Evolutionary conservation across 2,888 invertebrate genomes (phyloP), one percentile per base, ranked within the genome.

Genomic region (Lymantria monacha): DNA sequence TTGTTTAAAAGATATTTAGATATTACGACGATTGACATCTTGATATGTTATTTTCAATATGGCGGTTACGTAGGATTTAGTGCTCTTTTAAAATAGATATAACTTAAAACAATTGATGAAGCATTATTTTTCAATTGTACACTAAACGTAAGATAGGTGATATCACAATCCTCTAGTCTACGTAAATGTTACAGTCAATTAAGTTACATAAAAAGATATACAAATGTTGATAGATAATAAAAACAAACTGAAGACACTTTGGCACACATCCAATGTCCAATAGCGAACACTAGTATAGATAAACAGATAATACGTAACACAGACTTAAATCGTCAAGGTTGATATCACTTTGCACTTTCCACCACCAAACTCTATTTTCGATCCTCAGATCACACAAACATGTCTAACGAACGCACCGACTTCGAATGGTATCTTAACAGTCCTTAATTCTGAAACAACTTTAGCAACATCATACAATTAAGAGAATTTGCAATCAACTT

Each of bases 401-500:
- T 49, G 45, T 76, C 66, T 69, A 59, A 60, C 72, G 65, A 62
- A 59, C 63, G 69, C 59, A 53, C 72, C 66, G 69, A 68, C 73
- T 66, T 61, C 59, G 66, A 79, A 72, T 78, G 81, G 67, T 75
- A 69, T 60, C 63, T 59, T 59, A 69, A 70, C 54, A 14, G 41
- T 41, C 13, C 13, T 8, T 14, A 41, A 41, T 14, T 41, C 22
- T 38, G 10, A 53, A 46, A 43, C 42, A 33, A 41, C 14, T 33
- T 10, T 10, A 10, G 33, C 38, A 22, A 22, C 22, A 38, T 33
- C 33, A 14, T 2, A 41, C 14, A 14, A 41, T 41, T 7, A 14
- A 41, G 8, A 14, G n/a, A 33, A 41, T 14, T 9, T 41, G 1
- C 31, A 59, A 9, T 36, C 42, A 9, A 65, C 63, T 46, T 14